These are phyloP conservation scores for Drosophila mimica DNA, from an alignment of 2,888 invertebrate species.

Conservation along the genomic window DNA sequence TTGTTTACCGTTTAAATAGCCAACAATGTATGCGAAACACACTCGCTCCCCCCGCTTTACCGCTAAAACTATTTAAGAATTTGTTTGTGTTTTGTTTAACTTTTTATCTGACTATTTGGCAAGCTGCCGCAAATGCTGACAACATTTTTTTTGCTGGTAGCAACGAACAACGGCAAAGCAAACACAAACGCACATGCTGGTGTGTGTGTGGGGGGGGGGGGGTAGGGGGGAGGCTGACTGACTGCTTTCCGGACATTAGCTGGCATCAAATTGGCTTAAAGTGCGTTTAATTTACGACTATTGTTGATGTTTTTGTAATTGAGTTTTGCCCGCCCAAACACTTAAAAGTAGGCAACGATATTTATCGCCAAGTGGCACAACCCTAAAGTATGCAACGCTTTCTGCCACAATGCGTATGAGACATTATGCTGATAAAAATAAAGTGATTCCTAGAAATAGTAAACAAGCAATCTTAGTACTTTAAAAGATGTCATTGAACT, in stretches of 20 bases:
- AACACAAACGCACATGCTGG: constrained; percentile 10
- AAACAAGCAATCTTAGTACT: neutral
- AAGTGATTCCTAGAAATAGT: neutral
- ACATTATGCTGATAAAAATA: neutral
- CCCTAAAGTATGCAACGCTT: constrained; percentile 35
- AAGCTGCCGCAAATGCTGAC: constrained; percentile 61
- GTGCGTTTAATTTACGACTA: constrained; percentile 61
- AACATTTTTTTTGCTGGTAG: constrained; percentile 21
- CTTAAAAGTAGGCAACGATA: constrained; percentile 37
- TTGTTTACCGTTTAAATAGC: constrained; percentile 53
- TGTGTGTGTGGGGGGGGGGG: constrained; percentile 2
- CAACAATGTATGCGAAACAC: constrained; percentile 2
- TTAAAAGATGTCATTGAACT: too few species aligned
- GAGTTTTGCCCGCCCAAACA: constrained; percentile 18
- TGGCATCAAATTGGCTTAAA: constrained; percentile 48
- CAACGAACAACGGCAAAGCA: constrained; percentile 30
- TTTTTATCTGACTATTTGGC: constrained; percentile 61
- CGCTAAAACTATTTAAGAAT: constrained; percentile 20
- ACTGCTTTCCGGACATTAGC: constrained; percentile 54
- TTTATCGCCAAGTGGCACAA: constrained; percentile 9
- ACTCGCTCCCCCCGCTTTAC: too few species aligned
- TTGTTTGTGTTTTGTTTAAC: constrained; percentile 49
- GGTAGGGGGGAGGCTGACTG: constrained; percentile 6
- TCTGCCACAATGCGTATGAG: neutral
- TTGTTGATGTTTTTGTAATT: constrained; percentile 42